Evolutionary conservation across 2,797 vertebrate species (phyloP), one percentile per base, ranked within the genome.

Genomic region (Peromyscus aztecus): DNA sequence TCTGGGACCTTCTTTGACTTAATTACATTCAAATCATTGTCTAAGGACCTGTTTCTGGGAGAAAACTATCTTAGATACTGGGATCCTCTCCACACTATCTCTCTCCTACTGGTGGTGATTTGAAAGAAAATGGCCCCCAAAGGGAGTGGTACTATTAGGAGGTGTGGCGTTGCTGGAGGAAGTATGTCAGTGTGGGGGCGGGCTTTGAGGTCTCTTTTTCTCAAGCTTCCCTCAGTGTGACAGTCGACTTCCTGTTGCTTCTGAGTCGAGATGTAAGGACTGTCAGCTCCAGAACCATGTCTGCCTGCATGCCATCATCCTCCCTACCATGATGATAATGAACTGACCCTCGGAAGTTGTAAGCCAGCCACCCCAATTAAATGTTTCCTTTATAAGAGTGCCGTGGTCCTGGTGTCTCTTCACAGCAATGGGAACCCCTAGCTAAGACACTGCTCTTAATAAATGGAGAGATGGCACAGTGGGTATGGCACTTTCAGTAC

Each of bases 61-160:
- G 21, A 96, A 96, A 92, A 43, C 27, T 67, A 19, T 85, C 84
- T 91, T 75, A 92, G 23, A 49, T 55, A 63, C 27, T 37, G 10
- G 83, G 61, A 75, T 89, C 27, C n/a, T 67, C 91, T 67, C 9
- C 4, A 55, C 10, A 13, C 55, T 8, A 65, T 75, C 24, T 46
- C 90, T 71, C 73, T 6, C 11, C 13, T 6, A 71, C 46, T 13
- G 40, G 9, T 73, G 21, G 21, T 40, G 37, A 37, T 73, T 12
- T 73, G 71, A 73, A 40, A 73, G 71, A 40, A 40, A 40, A 73
- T 40, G 71, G 10, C 21, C 37, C 21, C 71, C 37, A 73, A 73
- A 40, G 71, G 31, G n/a, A 6, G 19, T 24, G 10, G 71, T 9
- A 11, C 37, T 40, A 12, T 40, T 40, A 73, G 71, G 37, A 73